Percentiles rank a stretch among this genome's conserved stretches.
Conservation (phyloP, 2,797 vertebrate species). For the Falco biarmicus region DNA sequence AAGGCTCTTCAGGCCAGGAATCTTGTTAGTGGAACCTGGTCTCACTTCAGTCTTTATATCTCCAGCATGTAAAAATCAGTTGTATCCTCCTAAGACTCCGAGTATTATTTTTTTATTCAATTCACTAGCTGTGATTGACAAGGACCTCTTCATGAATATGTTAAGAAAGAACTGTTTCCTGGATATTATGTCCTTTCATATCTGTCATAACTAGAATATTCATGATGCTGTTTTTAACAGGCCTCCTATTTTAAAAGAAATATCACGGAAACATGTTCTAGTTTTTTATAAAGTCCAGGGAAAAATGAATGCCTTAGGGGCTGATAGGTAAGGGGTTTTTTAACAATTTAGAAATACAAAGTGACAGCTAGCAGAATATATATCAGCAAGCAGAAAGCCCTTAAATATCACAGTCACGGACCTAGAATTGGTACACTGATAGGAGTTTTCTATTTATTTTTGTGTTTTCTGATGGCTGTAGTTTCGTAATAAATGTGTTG, state of each 20-base stretch:
- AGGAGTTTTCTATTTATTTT: not conserved
- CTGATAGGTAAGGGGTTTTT: constrained; percentile 16
- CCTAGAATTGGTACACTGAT: not conserved
- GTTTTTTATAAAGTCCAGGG: constrained; percentile 64
- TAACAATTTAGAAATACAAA: constrained; percentile 63
- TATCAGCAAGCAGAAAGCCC: constrained; percentile 51
- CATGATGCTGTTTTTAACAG: constrained; percentile 70
- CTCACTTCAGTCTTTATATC: constrained; percentile 57
- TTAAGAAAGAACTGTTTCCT: constrained; percentile 52
- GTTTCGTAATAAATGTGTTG: not conserved
- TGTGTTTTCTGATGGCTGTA: not conserved
- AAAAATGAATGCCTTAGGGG: constrained; percentile 64
- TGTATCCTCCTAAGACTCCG: constrained; percentile 22
- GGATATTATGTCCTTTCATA: constrained; percentile 73
- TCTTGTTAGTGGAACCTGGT: constrained; percentile 42
- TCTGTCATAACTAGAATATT: constrained; percentile 74
- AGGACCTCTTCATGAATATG: constrained; percentile 64
- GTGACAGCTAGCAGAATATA: constrained; percentile 67
- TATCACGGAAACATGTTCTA: constrained; percentile 35
- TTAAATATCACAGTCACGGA: not conserved
- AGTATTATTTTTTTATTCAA: constrained; percentile 68
- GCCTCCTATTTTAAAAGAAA: constrained; percentile 54
- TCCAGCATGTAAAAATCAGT: constrained; percentile 57
- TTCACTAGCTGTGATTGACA: constrained; percentile 70
- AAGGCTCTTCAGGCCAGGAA: constrained; percentile 55